Percentiles rank a stretch among this genome's conserved stretches.
These are phyloP conservation scores for Elanoides forficatus DNA, from an alignment of 2,113 vertebrate genomes.

Conservation along the genomic window DNA sequence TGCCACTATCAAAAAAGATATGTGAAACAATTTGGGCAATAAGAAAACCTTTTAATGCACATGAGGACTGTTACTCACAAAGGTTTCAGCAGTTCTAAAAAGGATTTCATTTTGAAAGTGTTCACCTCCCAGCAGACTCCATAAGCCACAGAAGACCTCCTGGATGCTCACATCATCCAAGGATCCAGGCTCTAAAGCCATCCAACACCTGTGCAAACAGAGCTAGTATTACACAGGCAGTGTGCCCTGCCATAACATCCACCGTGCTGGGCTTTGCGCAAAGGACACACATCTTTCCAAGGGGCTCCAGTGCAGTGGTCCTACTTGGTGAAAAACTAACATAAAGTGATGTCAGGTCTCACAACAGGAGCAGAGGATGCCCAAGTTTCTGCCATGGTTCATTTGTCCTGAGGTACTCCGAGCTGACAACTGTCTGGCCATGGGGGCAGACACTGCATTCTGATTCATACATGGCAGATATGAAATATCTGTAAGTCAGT, in stretches of 20 bases:
- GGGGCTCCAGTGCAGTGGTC: not conserved
- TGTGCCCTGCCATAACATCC: not conserved
- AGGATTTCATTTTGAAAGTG: not conserved
- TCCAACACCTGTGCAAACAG: not conserved
- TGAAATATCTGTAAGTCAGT: not conserved
- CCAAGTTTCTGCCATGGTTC: not conserved
- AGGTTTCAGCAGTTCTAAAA: not conserved
- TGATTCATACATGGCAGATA: not conserved
- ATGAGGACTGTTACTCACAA: not conserved
- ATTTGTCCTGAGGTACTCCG: not conserved
- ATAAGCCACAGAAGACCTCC: not conserved
- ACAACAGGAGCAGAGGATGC: not conserved
- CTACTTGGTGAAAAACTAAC: not conserved
- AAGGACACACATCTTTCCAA: not conserved
- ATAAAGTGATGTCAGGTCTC: not conserved
- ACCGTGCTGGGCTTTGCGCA: accelerated
- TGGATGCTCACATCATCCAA: not conserved
- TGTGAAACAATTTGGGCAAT: not conserved
- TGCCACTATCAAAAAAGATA: not conserved
- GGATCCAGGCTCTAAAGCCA: not conserved
- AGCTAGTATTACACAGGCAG: not conserved
- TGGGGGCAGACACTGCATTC: accelerated
- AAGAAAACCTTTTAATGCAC: not conserved
- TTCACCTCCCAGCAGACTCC: not conserved
- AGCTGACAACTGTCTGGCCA: not conserved